Evolutionary conservation across 2,888 invertebrate genomes (phyloP).

Genomic region (Poecilobothrus nobilitatus): DNA sequence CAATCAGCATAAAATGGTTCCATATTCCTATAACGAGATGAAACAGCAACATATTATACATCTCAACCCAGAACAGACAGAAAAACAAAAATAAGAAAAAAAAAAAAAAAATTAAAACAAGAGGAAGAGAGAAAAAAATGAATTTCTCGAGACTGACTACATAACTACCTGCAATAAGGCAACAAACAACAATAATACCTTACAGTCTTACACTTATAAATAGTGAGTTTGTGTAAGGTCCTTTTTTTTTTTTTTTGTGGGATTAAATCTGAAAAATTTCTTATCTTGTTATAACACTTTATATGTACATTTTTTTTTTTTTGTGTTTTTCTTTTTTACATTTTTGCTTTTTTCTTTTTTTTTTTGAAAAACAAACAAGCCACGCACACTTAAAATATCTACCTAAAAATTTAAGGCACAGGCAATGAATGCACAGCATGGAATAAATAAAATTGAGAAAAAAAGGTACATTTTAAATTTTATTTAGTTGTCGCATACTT

Average conservation of each 20-base stretch:
- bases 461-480: not conserved
- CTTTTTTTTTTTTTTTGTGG: conserved; percentile 3
- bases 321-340: not conserved
- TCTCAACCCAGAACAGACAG: conserved; percentile 1
- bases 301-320: not conserved
- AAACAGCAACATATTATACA: conserved; percentile 1
- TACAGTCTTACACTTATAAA: conserved; percentile 6
- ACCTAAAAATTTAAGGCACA: conserved; percentile 6
- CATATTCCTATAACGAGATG: not conserved
- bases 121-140: not conserved
- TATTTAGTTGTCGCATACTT: not conserved
- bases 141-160: not conserved
- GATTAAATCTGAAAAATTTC: conserved; percentile 6
- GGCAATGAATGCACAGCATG: conserved; percentile 4
- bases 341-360: not conserved
- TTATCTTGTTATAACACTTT: conserved; percentile 6
- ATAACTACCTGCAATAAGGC: conserved; percentile 4
- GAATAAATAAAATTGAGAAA: not conserved
- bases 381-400: conserved; percentile 6
- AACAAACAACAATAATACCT: conserved; percentile 4
- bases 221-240: conserved; percentile 4
- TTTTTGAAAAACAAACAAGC: conserved; percentile 4
- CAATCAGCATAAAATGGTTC: not conserved
- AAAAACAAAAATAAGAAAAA: not conserved
- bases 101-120: not conserved